These are phyloP conservation scores for Neolamprologus tretocephalus DNA, from an alignment of 2,113 vertebrate genomes.

Conservation along the genomic window DNA sequence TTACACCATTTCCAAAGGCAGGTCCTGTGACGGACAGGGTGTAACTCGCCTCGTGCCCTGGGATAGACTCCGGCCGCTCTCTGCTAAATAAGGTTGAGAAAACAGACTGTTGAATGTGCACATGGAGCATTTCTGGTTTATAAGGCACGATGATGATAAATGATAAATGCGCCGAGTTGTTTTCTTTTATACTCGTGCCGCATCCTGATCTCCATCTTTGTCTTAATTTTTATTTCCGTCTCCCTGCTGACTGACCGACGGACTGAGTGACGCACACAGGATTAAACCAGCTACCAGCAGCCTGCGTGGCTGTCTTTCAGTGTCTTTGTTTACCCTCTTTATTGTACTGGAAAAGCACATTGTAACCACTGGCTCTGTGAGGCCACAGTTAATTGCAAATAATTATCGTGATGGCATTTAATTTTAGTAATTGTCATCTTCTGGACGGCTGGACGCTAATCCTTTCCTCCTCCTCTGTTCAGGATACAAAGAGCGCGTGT, in stretches of 20 bases:
- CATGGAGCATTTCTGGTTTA: neutral
- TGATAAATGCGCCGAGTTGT: neutral
- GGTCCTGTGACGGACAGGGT: neutral
- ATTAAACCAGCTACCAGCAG: constrained; percentile 42
- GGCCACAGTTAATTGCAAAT: constrained; percentile 59
- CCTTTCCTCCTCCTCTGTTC: constrained; percentile 39
- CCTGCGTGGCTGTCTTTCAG: neutral
- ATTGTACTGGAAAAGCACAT: constrained; percentile 40
- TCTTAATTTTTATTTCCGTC: constrained; percentile 4
- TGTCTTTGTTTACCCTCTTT: constrained; percentile 49
- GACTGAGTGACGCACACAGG: constrained; percentile 2
- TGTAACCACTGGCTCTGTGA: constrained; percentile 51
- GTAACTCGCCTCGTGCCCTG: neutral
- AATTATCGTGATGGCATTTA: constrained; percentile 66
- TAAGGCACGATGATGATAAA: neutral
- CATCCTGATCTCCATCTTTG: neutral
- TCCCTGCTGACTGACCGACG: neutral
- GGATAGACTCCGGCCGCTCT: neutral
- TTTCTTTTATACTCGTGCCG: neutral
- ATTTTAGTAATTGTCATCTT: constrained; percentile 64
- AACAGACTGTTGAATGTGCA: neutral
- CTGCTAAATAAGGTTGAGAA: neutral
- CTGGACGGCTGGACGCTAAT: constrained; percentile 51
- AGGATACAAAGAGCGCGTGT: constrained; percentile 16
- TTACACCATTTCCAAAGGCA: neutral